A percentile compares a stretch with the other conserved stretches of the same genome.
Conservation (phyloP, 2,113 vertebrate species). For the Callocephalon fimbriatum region DNA sequence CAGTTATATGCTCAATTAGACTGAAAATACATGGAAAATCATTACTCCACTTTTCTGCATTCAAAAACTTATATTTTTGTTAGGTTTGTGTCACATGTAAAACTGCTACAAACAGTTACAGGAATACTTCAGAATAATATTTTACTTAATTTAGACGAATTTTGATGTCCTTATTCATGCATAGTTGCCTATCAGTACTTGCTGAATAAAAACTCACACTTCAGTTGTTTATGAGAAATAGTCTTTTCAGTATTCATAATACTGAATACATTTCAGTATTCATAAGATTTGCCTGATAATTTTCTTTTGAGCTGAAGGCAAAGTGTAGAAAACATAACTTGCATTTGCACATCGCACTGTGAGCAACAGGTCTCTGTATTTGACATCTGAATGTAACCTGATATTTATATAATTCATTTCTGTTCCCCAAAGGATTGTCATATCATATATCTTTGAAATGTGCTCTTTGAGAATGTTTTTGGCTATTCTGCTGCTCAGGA, state of each 20-base stretch:
- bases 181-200: background rate
- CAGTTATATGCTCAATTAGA: background rate
- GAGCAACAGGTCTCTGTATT: background rate
- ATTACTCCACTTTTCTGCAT: background rate
- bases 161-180: background rate
- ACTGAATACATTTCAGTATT: background rate
- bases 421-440: background rate
- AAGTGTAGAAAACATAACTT: background rate
- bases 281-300: background rate
- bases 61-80: background rate
- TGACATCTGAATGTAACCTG: background rate
- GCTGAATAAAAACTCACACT: background rate
- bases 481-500: background rate
- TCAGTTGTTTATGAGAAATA: background rate
- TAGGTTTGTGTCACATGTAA: background rate
- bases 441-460: background rate
- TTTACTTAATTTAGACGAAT: background rate
- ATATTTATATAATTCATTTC: background rate
- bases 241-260: background rate
- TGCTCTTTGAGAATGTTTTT: background rate
- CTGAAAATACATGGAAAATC: background rate
- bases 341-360: background rate
- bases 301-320: background rate
- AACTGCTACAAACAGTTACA: background rate
- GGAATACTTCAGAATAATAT: background rate